phyloP scores from a whole-genome alignment of 2,888 invertebrate species.

The Scrobipalpa costella region DNA sequence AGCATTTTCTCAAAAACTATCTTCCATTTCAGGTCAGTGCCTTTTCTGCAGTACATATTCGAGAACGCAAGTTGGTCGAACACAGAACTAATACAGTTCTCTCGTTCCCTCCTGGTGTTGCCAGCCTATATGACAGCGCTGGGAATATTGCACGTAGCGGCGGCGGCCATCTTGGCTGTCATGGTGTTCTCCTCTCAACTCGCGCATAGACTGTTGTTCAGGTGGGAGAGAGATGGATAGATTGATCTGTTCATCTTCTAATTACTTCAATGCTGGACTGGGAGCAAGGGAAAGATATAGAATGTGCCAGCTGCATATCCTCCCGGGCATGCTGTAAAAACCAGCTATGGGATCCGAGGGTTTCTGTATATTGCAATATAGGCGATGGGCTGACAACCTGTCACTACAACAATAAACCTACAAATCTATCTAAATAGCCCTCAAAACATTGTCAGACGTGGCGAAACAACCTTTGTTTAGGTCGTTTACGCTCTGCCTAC shows the following conservation, averaged over 20 bases:
- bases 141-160: slow-evolving; percentile 80
- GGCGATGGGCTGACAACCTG: too few species aligned
- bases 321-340: too few species aligned
- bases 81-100: slow-evolving; percentile 65
- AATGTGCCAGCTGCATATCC: too few species aligned
- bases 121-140: slow-evolving; percentile 83
- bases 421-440: too few species aligned
- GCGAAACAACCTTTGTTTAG: too few species aligned
- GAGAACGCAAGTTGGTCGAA: slow-evolving; percentile 61
- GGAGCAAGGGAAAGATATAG: too few species aligned
- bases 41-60: slow-evolving; percentile 52
- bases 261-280: neutral
- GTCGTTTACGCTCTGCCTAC: too few species aligned
- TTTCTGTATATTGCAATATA: too few species aligned
- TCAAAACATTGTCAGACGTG: too few species aligned
- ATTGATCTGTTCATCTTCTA: neutral
- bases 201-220: slow-evolving; percentile 84
- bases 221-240: slow-evolving; percentile 60
- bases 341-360: too few species aligned
- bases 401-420: too few species aligned
- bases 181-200: slow-evolving; percentile 86
- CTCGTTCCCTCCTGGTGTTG: slow-evolving; percentile 78
- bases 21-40: slow-evolving; percentile 53
- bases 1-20: neutral
- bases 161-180: slow-evolving; percentile 75